Conservation (phyloP, 2,113 vertebrate species). For the Gopherus flavomarginatus region DNA sequence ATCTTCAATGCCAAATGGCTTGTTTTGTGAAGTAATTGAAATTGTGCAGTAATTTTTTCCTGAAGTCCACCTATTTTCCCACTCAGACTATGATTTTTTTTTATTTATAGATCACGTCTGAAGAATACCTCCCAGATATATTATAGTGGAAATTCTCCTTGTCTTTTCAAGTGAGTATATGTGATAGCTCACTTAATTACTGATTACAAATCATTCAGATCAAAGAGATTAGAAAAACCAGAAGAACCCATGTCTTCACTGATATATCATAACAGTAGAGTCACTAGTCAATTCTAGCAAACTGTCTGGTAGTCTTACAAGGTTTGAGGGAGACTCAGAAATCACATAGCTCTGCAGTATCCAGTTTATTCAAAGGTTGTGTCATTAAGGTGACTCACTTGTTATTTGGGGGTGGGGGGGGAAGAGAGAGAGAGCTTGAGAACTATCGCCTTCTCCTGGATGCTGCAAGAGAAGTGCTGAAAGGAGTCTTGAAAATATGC, state of each 20-base stretch:
- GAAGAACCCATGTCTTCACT: neutral
- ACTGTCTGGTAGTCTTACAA: neutral
- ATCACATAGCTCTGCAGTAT: neutral
- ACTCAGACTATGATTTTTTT: neutral
- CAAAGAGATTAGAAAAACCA: neutral
- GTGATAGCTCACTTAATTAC: neutral
- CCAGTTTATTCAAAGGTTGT: neutral
- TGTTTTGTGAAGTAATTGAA: neutral
- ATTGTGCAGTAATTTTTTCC: neutral
- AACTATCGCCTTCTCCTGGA: neutral
- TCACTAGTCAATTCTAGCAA: neutral
- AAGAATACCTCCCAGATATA: neutral
- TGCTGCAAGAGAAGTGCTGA: neutral
- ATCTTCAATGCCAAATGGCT: neutral
- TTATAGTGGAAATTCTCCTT: neutral
- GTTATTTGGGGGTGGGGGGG: neutral
- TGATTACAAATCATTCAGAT: neutral
- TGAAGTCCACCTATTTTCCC: neutral
- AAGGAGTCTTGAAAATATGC: neutral
- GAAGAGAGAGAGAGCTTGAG: neutral
- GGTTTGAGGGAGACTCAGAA: slow-evolving; percentile 10
- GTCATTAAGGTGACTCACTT: slow-evolving; percentile 1
- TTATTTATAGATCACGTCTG: neutral
- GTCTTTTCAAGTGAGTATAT: neutral
- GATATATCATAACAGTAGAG: neutral